Percentiles rank a stretch among this genome's conserved stretches.
These are phyloP conservation scores for Oxyscelio sp. DNA, from an alignment of 2,888 invertebrate genomes.

Conservation along the genomic window DNA sequence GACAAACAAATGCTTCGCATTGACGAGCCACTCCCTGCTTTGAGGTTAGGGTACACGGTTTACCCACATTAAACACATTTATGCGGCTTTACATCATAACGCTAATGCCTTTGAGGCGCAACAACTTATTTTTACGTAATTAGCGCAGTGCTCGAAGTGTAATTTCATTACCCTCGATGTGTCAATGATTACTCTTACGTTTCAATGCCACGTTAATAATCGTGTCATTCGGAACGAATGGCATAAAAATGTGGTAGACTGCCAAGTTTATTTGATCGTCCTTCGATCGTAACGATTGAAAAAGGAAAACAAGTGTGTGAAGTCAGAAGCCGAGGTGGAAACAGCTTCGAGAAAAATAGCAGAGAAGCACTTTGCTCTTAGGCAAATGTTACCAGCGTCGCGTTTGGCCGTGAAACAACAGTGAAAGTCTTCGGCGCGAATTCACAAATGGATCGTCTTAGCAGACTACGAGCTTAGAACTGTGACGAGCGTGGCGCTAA, in stretches of 20 bases:
- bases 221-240: conserved; percentile 42
- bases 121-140: conserved; percentile 65
- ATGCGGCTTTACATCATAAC: conserved; percentile 53
- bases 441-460: conserved; percentile 64
- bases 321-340: neutral
- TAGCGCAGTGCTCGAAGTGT: conserved; percentile 37
- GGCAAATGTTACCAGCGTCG: conserved; percentile 85
- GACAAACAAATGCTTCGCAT: too few species aligned
- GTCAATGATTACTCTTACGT: conserved; percentile 54
- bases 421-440: conserved; percentile 86
- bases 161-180: conserved; percentile 58
- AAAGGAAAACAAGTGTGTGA: neutral
- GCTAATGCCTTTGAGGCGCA: conserved; percentile 30
- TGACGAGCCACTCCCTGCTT: conserved; percentile 60
- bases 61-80: conserved; percentile 37
- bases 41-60: conserved; percentile 52
- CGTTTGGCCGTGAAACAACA: conserved; percentile 88
- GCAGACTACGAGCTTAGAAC: conserved; percentile 42
- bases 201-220: conserved; percentile 66
- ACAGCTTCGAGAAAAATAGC: neutral
- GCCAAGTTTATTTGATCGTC: conserved; percentile 12
- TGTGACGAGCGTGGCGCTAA: conserved; percentile 42
- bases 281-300: conserved; percentile 14
- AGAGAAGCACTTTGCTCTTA: conserved; percentile 22
- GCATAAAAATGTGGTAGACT: neutral